Percentiles rank a stretch among this genome's conserved stretches.
phyloP scores from a whole-genome alignment of 2,888 invertebrate species.

The Noctua comes region DNA sequence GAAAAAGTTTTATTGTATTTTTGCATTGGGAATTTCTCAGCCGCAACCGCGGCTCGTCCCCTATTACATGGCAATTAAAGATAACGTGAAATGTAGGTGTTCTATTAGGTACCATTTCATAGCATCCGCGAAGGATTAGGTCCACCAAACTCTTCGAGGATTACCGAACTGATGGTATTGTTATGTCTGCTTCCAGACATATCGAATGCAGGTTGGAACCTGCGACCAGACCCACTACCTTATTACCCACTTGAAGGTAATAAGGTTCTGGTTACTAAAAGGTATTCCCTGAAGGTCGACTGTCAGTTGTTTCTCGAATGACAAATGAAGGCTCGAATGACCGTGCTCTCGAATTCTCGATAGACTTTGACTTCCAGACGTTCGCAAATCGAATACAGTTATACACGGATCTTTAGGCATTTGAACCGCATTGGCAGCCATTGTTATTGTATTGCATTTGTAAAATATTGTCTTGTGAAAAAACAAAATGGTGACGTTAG shows the following conservation, averaged over 20 bases:
- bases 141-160: too few species aligned
- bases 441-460: neutral
- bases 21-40: neutral
- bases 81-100: neutral
- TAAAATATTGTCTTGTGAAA: neutral
- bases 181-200: neutral
- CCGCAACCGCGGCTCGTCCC: neutral
- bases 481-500: neutral
- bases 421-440: neutral
- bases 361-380: conserved; percentile 12
- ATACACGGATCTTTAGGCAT: neutral
- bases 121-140: too few species aligned
- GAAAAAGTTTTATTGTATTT: neutral
- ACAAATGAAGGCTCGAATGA: conserved; percentile 33
- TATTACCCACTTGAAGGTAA: neutral
- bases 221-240: neutral
- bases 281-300: conserved; percentile 37
- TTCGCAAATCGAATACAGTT: neutral
- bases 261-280: conserved; percentile 8
- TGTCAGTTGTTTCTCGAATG: conserved; percentile 37
- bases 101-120: neutral
- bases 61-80: neutral
- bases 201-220: neutral
- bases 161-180: neutral
- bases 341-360: conserved; percentile 25